These are phyloP conservation scores for Laupala kohalensis DNA, from an alignment of 1,140 invertebrate genomes.

Conservation along the genomic window DNA sequence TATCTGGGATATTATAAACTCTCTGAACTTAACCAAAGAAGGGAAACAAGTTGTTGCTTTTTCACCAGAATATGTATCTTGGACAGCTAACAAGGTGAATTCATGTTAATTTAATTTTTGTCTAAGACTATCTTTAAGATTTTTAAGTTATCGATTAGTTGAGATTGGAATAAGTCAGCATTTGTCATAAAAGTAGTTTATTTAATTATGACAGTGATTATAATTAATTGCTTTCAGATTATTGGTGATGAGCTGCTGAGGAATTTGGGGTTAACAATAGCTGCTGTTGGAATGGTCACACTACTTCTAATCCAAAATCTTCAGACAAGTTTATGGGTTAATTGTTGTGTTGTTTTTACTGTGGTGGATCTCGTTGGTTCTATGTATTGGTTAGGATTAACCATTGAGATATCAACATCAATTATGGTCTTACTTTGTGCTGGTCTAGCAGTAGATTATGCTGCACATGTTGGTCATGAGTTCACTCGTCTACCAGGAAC, in stretches of 20 bases:
- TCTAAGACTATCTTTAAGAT: background rate
- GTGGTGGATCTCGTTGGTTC: constrained; percentile 40
- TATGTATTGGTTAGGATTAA: constrained; percentile 39
- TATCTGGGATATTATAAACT: constrained; percentile 22
- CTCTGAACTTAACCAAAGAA: constrained; percentile 24
- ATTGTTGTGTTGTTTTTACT: constrained; percentile 36
- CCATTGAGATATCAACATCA: constrained; percentile 42
- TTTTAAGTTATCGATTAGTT: background rate
- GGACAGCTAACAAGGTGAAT: constrained; percentile 28
- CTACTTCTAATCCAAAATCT: constrained; percentile 37
- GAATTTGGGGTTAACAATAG: constrained; percentile 36
- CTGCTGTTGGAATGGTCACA: constrained; percentile 37
- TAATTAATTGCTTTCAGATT: constrained; percentile 28
- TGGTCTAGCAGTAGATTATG: constrained; percentile 43
- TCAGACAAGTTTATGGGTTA: constrained; percentile 35
- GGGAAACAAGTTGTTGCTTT: constrained; percentile 24
- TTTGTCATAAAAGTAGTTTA: background rate
- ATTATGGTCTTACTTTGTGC: constrained; percentile 35
- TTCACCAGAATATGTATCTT: constrained; percentile 27
- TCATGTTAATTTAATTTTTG: background rate
- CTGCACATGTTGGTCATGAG: constrained; percentile 40
- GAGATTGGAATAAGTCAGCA: no score
- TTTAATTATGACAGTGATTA: background rate
- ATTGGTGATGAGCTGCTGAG: constrained; percentile 39
- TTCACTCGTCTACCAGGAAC: constrained; percentile 34